Base-by-base conservation (phyloP, 2,113 vertebrate genomes). In the Cebidichthys violaceus region DNA sequence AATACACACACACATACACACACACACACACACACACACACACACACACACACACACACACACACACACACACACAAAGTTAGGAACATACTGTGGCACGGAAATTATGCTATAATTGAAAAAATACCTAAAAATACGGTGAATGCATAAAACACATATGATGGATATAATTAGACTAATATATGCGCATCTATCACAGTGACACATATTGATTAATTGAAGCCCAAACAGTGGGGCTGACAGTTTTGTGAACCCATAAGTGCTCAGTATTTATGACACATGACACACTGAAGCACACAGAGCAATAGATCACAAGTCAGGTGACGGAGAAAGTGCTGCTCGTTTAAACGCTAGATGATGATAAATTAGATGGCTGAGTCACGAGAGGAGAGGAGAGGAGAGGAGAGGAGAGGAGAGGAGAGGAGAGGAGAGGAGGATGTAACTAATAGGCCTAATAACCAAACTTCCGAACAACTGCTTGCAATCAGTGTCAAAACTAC, bases 401-500 rank as follows among this genome's bases (percentile, higher is more conserved):
- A 50, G 20, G 24, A 55, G 14, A 14, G 1, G 24, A 8, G 24
- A 8, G 20, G 24, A 31, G 20, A 9, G 15, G n/a, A 57, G 45
- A 50, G 20, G 24, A 55, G 14, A 14, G 1, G 24, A 8, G 24
- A 8, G 20, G 24, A 31, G 20, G 37, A 67, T 43, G 70, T 33
- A 8, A 74, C 67, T 57, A 71, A 65, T 24, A 29, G 57, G 27
- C 15, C 29, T 17, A 73, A 82, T 69, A 77, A n/a, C 17, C 33
- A 71, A 72, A 72, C 52, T 27, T 84, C 7, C n/a, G 8, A 57
- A 79, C 27, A n/a, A 85, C n/a, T 66, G 65, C 13, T 82, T 52
- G 45, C 74, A 92, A 89, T 87, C 66, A 88, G 75, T 89, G 89
- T 93, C 85, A 92, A 70, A 88, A 89, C 59, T 84, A 90, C 83